phyloP scores from a whole-genome alignment of 2,113 vertebrate species.

The Menura novaehollandiae region DNA sequence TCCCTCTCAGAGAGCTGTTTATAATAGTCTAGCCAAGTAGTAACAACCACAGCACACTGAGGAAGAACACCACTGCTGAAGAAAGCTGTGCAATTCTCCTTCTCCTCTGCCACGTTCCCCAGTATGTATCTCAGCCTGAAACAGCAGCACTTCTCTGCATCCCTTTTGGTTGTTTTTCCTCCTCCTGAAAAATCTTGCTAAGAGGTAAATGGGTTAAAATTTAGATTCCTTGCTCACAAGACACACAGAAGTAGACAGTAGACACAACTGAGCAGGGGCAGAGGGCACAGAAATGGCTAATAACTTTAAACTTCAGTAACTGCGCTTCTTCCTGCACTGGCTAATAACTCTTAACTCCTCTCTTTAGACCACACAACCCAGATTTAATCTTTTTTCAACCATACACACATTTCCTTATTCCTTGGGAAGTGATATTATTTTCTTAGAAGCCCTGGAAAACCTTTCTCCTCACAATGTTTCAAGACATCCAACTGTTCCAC shows the following conservation, averaged over 20 bases:
- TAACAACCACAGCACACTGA: not conserved
- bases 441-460: not conserved
- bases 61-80: not conserved
- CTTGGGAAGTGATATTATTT: not conserved
- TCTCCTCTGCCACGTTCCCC: not conserved
- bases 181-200: not conserved
- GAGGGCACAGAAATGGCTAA: not conserved
- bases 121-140: not conserved
- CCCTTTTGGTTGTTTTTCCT: not conserved
- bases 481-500: not conserved
- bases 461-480: not conserved
- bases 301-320: not conserved
- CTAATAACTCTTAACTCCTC: not conserved
- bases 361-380: not conserved
- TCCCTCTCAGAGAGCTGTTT: not conserved
- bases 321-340: not conserved
- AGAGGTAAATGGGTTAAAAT: not conserved
- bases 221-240: not conserved
- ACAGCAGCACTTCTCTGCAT: not conserved
- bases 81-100: not conserved
- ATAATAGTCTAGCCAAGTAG: accelerated
- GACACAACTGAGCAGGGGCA: not conserved
- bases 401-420: not conserved
- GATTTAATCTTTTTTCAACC: not conserved
- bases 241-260: not conserved